Evolutionary conservation across 2,888 invertebrate species (phyloP).

Genomic region (Balanococcus diminutus): DNA sequence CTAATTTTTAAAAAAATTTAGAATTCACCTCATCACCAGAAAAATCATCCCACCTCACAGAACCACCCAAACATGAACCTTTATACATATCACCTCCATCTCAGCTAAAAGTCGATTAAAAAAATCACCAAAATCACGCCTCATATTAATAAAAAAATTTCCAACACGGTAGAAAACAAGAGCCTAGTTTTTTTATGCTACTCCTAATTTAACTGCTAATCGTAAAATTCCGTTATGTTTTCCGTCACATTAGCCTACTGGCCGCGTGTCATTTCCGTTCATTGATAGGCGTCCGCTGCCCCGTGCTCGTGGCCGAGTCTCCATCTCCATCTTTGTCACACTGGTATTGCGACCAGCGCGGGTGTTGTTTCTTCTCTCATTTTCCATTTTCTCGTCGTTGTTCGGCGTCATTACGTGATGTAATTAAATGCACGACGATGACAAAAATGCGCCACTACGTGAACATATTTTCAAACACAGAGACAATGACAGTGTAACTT

Average conservation of each 20-base stretch:
- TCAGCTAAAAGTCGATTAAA: too few relatives aligned
- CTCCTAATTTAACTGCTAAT: conserved; percentile 47
- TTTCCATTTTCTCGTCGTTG: conserved; percentile 21
- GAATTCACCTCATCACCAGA: too few relatives aligned
- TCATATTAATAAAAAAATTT: conserved; percentile 8
- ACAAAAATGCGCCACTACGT: conserved; percentile 24
- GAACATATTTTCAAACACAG: conserved; percentile 10
- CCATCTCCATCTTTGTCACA: background rate
- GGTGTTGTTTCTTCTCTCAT: conserved; percentile 10
- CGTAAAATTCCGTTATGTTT: conserved; percentile 51
- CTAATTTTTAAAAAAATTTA: too few relatives aligned
- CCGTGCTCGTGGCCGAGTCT: background rate
- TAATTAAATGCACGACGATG: conserved; percentile 25
- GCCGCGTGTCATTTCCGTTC: conserved; percentile 49
- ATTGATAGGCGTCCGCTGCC: conserved; percentile 44
- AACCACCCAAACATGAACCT: too few relatives aligned
- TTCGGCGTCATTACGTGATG: conserved; percentile 31
- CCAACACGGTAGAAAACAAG: background rate
- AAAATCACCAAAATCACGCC: background rate
- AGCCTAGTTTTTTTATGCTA: background rate
- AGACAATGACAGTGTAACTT: conserved; percentile 40
- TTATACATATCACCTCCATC: too few relatives aligned
- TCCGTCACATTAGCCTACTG: conserved; percentile 52
- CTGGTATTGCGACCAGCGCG: background rate
- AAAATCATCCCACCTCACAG: too few relatives aligned